Conservation (phyloP, 1,140 invertebrate species). For the Schlechtendalia chinensis region DNA sequence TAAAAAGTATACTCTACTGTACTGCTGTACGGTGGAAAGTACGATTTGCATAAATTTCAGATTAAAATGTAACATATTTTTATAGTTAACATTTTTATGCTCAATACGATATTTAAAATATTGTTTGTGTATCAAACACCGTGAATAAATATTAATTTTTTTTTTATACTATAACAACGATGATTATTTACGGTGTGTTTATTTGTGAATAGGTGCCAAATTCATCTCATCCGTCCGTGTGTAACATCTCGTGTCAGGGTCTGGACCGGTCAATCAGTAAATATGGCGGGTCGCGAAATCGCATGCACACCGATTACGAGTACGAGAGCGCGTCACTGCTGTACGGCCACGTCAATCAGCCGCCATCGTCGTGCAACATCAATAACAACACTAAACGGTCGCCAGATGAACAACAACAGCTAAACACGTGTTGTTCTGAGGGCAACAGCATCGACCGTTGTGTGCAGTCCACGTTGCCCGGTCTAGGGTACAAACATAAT, state of each 20-base stretch:
- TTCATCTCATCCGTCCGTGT: slow-evolving; percentile 25
- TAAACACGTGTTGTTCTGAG: slow-evolving; percentile 38
- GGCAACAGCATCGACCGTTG: slow-evolving; percentile 46
- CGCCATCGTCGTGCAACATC: not conserved
- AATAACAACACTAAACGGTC: slow-evolving; percentile 8
- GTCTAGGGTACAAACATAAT: slow-evolving; percentile 33
- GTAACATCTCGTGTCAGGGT: slow-evolving; percentile 22
- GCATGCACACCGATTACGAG: slow-evolving; percentile 45
- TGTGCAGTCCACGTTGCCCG: slow-evolving; percentile 43
- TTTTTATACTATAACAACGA: no score
- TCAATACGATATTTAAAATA: no score
- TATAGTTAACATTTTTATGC: no score
- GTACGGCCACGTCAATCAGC: slow-evolving; percentile 30
- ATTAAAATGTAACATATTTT: no score
- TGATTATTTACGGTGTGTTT: no score
- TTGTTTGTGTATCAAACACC: no score
- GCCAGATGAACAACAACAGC: slow-evolving; percentile 12
- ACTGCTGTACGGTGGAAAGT: no score
- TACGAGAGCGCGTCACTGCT: slow-evolving; percentile 48
- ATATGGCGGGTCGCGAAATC: slow-evolving; percentile 22
- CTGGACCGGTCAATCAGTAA: not conserved
- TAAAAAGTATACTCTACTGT: no score
- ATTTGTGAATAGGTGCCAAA: slow-evolving; percentile 34
- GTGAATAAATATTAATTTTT: no score
- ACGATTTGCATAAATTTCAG: no score